Evolutionary conservation across 2,888 invertebrate species (phyloP), one percentile per base, ranked within the genome.

Genomic region (Tetramorium bicarinatum): DNA sequence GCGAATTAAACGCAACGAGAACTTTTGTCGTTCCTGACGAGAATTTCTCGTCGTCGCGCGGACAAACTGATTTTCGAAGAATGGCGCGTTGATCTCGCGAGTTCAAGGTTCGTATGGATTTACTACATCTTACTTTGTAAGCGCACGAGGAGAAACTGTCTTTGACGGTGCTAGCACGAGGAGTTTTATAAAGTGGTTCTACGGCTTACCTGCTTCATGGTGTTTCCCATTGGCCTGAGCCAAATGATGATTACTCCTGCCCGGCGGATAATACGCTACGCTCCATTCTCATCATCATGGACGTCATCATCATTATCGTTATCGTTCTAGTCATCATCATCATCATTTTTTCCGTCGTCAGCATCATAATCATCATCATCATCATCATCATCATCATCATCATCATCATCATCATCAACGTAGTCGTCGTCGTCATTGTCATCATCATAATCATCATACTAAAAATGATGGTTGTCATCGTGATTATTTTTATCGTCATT

Each of bases 241-340:
- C 92, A 93, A 93, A 94, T 92, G 93, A 94, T 94, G 94, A 94
- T 94, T 94, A 91, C 94, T 91, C 88, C 86, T 88, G 83, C 88
- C 81, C 84, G 87, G 85, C 91, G 88, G 86, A 90, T 90, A 88
- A 85, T 89, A 87, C 82, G 87, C 86, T 86, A 85, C 83, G 85
- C 87, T 84, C 87, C 87, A 87, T 87, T 90, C 88, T 89, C 90
- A 90, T 93, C 89, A 90, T 91, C 89, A 91, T 92, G 87, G 87
- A 87, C 83, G 86, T 90, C 90, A 87, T 92, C 91, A 90, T 91
- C 90, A 91, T 91, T 91, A 86, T 88, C 88, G 85, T 90, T 90
- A 88, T 91, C 87, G 85, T 91, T 89, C 87, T 90, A 90, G 87
- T 89, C 90, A 85, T 90, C 88, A 86, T 91, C 88, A 83, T 90